A percentile compares a stretch with the other conserved stretches of the same genome.
Conservation (phyloP, 2,113 vertebrate genomes). For the Phylloscopus trochilus region DNA sequence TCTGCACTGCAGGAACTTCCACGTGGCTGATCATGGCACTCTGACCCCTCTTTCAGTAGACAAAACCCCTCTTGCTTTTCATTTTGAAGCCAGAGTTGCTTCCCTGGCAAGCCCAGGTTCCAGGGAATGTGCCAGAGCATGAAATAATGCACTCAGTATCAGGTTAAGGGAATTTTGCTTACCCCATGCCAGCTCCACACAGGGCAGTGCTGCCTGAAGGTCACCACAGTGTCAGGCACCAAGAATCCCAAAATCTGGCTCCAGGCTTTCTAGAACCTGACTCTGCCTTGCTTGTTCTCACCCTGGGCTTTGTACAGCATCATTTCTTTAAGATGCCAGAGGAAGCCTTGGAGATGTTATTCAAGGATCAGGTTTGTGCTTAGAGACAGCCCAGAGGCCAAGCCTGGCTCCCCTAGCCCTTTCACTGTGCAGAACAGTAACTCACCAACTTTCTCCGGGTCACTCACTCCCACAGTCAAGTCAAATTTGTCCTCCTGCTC, state of each 20-base stretch:
- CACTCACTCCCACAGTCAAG: conserved; percentile 85
- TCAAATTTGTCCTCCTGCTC: conserved; percentile 92
- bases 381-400: background rate
- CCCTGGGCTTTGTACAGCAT: background rate
- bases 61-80: background rate
- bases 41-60: background rate
- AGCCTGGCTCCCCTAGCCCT: background rate
- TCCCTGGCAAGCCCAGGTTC: background rate
- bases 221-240: background rate
- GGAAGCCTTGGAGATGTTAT: background rate
- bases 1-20: background rate
- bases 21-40: background rate
- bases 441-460: conserved; percentile 98
- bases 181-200: background rate
- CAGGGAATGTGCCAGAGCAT: background rate
- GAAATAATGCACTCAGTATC: background rate
- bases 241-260: background rate
- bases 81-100: background rate
- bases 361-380: background rate
- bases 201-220: background rate
- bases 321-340: background rate
- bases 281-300: background rate
- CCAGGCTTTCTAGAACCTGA: background rate
- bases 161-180: background rate
- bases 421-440: background rate